Percentiles rank a stretch among this genome's conserved stretches.
Conservation (phyloP, 2,888 invertebrate genomes). For the Stratiomys singularior region DNA sequence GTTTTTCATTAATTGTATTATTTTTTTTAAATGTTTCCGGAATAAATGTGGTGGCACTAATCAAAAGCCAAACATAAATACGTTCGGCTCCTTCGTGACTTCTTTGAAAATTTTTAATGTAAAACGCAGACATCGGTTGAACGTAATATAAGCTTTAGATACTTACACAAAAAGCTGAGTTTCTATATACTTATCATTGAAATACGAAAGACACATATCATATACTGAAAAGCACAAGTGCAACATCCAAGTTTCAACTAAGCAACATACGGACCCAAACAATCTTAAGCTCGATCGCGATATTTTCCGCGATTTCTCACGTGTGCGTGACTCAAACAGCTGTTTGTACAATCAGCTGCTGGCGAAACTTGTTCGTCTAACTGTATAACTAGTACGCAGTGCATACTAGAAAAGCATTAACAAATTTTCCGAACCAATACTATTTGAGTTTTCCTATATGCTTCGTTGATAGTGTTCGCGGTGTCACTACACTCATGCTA, state of each 20-base stretch:
- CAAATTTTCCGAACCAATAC: constrained; percentile 12
- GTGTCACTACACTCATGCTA: neutral
- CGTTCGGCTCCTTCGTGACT: no score
- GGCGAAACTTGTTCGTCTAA: neutral
- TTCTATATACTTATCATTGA: no score
- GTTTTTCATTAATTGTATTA: no score
- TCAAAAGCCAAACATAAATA: no score
- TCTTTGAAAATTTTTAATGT: no score
- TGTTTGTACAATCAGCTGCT: constrained; percentile 32
- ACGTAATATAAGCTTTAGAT: no score
- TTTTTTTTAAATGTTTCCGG: no score
- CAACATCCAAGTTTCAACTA: neutral
- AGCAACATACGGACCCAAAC: neutral
- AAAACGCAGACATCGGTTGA: no score
- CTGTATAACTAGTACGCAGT: constrained; percentile 22
- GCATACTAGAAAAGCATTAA: neutral
- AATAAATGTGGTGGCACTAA: no score
- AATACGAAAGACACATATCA: no score
- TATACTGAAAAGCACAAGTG: no score
- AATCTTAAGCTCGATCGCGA: constrained; percentile 12
- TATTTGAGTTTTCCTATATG: neutral
- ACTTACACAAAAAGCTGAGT: no score
- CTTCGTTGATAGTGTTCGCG: neutral
- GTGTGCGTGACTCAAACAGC: constrained; percentile 31
- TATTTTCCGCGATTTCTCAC: constrained; percentile 32